A percentile compares a stretch with the other conserved stretches of the same genome.
Conservation (phyloP, 2,888 invertebrate genomes). For the Stratiomys singularior region DNA sequence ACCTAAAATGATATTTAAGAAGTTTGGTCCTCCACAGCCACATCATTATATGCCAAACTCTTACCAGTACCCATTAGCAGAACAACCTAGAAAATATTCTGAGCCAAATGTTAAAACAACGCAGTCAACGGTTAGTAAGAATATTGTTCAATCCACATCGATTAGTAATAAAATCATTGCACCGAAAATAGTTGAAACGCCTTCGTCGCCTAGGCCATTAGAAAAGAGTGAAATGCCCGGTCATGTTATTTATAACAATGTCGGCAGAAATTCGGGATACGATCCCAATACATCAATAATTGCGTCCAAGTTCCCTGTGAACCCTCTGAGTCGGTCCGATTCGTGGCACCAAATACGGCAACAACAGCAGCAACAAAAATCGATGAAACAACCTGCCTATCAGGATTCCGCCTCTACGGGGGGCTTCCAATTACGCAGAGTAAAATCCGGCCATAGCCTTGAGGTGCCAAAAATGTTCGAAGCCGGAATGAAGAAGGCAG, state of each 20-base stretch:
- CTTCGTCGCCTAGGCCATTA: slow-evolving; percentile 59
- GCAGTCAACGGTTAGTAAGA: slow-evolving; percentile 43
- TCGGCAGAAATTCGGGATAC: slow-evolving; percentile 54
- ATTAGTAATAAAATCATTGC: slow-evolving; percentile 23
- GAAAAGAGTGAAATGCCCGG: slow-evolving; percentile 57
- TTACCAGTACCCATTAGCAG: slow-evolving; percentile 60
- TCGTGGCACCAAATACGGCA: slow-evolving; percentile 80
- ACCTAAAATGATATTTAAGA: slow-evolving; percentile 60
- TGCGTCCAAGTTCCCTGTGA: slow-evolving; percentile 54
- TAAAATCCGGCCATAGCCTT: slow-evolving; percentile 80
- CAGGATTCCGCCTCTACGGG: slow-evolving; percentile 59
- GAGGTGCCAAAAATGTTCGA: slow-evolving; percentile 83
- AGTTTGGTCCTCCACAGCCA: slow-evolving; percentile 63
- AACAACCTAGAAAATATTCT: slow-evolving; percentile 48
- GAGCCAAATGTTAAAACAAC: slow-evolving; percentile 46
- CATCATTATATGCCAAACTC: slow-evolving; percentile 64
- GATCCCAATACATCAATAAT: slow-evolving; percentile 51
- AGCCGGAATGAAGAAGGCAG: slow-evolving; percentile 77
- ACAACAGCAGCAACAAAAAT: slow-evolving; percentile 53
- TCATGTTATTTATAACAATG: slow-evolving; percentile 63
- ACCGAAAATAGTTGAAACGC: slow-evolving; percentile 61
- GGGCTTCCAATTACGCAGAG: slow-evolving; percentile 65
- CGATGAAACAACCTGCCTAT: slow-evolving; percentile 62
- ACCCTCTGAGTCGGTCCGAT: slow-evolving; percentile 75
- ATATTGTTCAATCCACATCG: neutral